Conservation (phyloP, 1,140 invertebrate species). For the Brachionus koreanus region DNA sequence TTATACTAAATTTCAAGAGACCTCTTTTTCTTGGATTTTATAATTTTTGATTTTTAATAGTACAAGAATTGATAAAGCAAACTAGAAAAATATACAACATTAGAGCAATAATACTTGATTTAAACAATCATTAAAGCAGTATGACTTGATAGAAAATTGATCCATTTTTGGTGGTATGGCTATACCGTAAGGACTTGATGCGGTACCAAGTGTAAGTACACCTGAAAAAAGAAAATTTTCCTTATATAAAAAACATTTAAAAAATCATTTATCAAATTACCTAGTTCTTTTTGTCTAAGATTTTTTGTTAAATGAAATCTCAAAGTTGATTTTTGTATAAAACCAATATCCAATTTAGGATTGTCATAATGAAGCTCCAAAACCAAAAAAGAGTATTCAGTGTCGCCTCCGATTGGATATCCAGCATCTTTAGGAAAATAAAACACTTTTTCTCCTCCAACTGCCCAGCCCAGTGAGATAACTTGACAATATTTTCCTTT, state of each 20-base stretch:
- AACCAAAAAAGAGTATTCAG: not conserved
- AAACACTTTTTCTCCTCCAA: not conserved
- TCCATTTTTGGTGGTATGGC: constrained; percentile 19
- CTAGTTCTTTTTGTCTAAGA: not conserved
- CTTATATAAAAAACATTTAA: not conserved
- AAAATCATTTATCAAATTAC: not conserved
- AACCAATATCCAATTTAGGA: not conserved
- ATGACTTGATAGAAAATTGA: not conserved
- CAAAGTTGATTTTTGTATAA: not conserved
- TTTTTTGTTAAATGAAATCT: constrained; percentile 16
- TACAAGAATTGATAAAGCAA: no score
- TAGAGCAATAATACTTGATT: not conserved
- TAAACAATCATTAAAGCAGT: not conserved
- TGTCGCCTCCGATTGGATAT: constrained; percentile 35
- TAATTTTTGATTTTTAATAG: no score
- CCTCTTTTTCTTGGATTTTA: no score
- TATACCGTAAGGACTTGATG: not conserved
- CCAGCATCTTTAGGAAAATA: constrained; percentile 10
- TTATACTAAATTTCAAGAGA: no score
- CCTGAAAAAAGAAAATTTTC: not conserved
- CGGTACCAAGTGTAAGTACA: constrained; percentile 16
- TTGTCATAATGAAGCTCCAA: constrained; percentile 44
- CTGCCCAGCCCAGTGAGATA: constrained; percentile 21
- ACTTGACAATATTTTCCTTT: constrained; percentile 20
- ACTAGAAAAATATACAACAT: no score